Conservation (phyloP, 2,113 vertebrate genomes). For the Oncorhynchus masou region DNA sequence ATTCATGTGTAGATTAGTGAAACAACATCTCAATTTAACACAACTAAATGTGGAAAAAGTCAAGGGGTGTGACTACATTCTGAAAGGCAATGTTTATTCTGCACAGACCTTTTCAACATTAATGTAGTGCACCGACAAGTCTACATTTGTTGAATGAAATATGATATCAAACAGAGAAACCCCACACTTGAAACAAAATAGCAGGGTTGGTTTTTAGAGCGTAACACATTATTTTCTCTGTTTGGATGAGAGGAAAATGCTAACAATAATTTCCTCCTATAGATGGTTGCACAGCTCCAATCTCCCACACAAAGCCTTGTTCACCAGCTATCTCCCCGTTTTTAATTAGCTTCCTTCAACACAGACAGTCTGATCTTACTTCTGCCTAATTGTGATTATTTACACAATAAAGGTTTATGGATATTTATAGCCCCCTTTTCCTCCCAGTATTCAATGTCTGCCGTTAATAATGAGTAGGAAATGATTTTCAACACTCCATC, state of each 20-base stretch:
- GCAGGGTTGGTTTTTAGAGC: slow-evolving; percentile 12
- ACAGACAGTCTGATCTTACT: slow-evolving; percentile 54
- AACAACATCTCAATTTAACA: no score
- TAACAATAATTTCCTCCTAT: slow-evolving; percentile 29
- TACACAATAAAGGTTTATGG: slow-evolving; percentile 60
- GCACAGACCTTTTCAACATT: slow-evolving; percentile 2
- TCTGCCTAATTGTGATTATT: slow-evolving; percentile 68
- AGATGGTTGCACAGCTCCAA: slow-evolving; percentile 17
- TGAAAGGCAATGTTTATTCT: slow-evolving; percentile 1
- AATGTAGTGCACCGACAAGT: slow-evolving; percentile 5
- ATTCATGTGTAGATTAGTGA: no score
- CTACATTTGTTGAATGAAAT: not conserved
- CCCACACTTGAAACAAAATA: not conserved
- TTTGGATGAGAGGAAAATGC: not conserved
- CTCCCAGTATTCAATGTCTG: slow-evolving; percentile 50
- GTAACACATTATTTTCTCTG: slow-evolving; percentile 22
- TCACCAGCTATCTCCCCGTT: slow-evolving; percentile 37
- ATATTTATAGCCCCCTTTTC: slow-evolving; percentile 56
- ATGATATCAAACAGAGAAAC: not conserved
- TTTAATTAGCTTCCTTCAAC: slow-evolving; percentile 65
- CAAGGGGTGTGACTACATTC: no score
- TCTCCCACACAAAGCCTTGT: not conserved
- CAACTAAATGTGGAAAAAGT: no score
- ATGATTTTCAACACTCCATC: slow-evolving; percentile 69
- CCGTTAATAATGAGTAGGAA: slow-evolving; percentile 62